These are phyloP conservation scores for Drosophila robusta DNA, from an alignment of 2,888 invertebrate species.

Conservation along the genomic window DNA sequence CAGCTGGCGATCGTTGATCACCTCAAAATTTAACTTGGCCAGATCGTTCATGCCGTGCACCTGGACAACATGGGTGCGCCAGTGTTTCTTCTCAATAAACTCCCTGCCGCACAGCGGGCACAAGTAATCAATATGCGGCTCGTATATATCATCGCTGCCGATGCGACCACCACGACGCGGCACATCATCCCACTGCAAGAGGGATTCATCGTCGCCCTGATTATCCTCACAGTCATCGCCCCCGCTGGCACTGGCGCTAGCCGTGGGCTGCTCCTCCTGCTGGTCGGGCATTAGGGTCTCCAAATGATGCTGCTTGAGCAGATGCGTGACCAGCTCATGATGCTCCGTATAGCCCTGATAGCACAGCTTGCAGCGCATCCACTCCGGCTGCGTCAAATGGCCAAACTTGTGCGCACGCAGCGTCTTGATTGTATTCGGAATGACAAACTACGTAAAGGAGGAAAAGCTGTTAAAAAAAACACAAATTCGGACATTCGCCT, in stretches of 20 bases:
- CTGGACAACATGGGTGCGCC: conserved; percentile 81
- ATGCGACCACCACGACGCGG: conserved; percentile 71
- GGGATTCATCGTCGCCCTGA: conserved; percentile 48
- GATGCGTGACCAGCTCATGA: conserved; percentile 68
- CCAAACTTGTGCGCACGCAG: conserved; percentile 79
- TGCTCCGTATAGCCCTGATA: conserved; percentile 69
- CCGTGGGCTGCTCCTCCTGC: conserved; percentile 15
- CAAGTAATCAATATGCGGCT: conserved; percentile 80
- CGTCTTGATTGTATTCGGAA: conserved; percentile 67
- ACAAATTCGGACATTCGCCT: too few relatives aligned
- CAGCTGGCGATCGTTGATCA: conserved; percentile 77
- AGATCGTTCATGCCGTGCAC: conserved; percentile 78
- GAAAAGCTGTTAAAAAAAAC: background rate
- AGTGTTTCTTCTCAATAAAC: conserved; percentile 78
- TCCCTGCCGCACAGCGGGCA: conserved; percentile 82
- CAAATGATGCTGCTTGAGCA: conserved; percentile 71
- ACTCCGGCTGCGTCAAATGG: conserved; percentile 76
- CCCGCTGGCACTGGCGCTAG: background rate
- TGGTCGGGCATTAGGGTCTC: conserved; percentile 53
- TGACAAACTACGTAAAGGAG: conserved; percentile 56
- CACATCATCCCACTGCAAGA: conserved; percentile 50
- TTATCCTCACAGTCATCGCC: conserved; percentile 43
- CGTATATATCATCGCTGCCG: conserved; percentile 69
- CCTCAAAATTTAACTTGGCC: conserved; percentile 75
- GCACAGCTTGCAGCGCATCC: conserved; percentile 81